Evolutionary conservation across 2,797 vertebrate species (phyloP).

Genomic region (Phoxinus dragarum): DNA sequence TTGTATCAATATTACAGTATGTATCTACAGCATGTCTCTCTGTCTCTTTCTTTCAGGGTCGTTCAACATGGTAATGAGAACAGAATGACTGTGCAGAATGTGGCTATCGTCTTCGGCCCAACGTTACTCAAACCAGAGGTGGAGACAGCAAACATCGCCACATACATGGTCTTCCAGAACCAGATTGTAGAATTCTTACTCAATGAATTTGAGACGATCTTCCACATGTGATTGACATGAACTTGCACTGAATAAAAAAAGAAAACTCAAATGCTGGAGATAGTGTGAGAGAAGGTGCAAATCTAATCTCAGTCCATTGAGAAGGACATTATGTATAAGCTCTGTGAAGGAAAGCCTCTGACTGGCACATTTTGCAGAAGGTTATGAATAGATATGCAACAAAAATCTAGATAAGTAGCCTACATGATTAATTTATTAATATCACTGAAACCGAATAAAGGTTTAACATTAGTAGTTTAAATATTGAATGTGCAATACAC

Average conservation of each 20-base stretch:
- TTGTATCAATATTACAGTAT: not conserved
- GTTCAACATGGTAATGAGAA: slow-evolving; percentile 86
- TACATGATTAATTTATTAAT: slow-evolving; percentile 33
- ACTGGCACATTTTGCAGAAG: not conserved
- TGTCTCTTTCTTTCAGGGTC: slow-evolving; percentile 75
- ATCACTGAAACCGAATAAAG: slow-evolving; percentile 5
- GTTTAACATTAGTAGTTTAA: slow-evolving; percentile 13
- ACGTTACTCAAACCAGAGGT: slow-evolving; percentile 88
- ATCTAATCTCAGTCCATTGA: not conserved
- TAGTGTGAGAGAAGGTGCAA: not conserved
- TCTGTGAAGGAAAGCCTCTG: not conserved
- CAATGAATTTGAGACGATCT: slow-evolving; percentile 84
- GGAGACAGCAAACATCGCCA: slow-evolving; percentile 88
- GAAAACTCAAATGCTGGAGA: not conserved
- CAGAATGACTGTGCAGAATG: slow-evolving; percentile 92
- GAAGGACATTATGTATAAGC: not conserved
- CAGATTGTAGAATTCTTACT: slow-evolving; percentile 95
- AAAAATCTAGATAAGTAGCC: not conserved
- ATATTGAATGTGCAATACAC: not conserved
- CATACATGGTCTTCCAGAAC: slow-evolving; percentile 97
- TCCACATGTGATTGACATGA: slow-evolving; percentile 73
- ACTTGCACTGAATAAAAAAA: not conserved
- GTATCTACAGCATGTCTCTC: slow-evolving; percentile 17
- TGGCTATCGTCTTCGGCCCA: slow-evolving; percentile 95
- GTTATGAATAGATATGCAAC: slow-evolving; percentile 13